Evolutionary conservation across 2,888 invertebrate species (phyloP), one percentile per base, ranked within the genome.

Genomic region (Dasysyrphus albostriatus): DNA sequence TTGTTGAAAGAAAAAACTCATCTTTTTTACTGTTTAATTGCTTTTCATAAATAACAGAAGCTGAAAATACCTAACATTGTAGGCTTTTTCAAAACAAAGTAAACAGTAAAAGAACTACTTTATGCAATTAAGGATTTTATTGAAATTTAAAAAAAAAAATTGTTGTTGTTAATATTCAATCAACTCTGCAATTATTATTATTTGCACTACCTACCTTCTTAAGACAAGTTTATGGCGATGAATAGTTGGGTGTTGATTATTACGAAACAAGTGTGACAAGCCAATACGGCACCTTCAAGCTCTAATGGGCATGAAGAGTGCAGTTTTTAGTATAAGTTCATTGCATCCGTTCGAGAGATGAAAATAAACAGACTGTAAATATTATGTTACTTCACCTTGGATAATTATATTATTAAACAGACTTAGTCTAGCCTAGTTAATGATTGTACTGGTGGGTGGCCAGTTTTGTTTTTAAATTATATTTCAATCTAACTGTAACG

Each of bases 351-450:
- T 16, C 0, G 10, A 65, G 32, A 65, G 69, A 69, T 69, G 24
- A 14, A 69, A 74, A 44, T 9, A 74, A 74, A 47, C 61, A 47
- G 58, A 58, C 39, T 59, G 16, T 73, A 10, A 47, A 14, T 34
- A 59, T 65, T 47, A 65, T 16, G 47, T 58, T 59, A 59, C 32
- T 73, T 61, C 56, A 56, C 47, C 58, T 74, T 74, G 73, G 65
- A 47, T 44, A 65, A 61, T 24, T 24, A 39, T 37, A 39, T 39
- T 59, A 37, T 7, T 37, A 34, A 24, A 49, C 29, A 8, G 12
- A 65, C 10, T 47, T 47, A 47, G 47, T 47, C 65, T 65, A 65
- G 65, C 7, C 65, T 65, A 32, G 47, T 65, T 65, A 47, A 47
- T 44, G 12, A 29, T 44, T 32, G 7, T 29, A 29, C 12, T 37